Conservation (phyloP, 2,797 vertebrate genomes). For the Crocodylus rhombifer region DNA sequence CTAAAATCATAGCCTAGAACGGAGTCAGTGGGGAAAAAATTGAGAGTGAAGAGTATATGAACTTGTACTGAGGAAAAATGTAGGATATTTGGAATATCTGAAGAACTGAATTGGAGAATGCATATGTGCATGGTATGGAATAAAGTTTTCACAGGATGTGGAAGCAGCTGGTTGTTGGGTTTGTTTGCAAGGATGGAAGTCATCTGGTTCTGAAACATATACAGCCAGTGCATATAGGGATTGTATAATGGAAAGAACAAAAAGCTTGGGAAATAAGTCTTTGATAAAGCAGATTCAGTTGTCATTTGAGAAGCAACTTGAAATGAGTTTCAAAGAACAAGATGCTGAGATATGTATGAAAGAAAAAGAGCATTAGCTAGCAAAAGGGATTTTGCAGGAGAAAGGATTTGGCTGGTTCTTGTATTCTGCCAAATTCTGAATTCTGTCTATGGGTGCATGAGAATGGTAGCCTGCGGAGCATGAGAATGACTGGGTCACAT, state of each 20-base stretch:
- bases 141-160: background rate
- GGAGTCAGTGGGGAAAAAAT: background rate
- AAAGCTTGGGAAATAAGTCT: background rate
- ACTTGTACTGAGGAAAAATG: background rate
- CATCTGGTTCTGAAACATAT: accelerated
- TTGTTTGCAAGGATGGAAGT: background rate
- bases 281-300: background rate
- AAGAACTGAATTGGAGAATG: background rate
- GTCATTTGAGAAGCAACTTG: background rate
- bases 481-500: background rate
- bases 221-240: background rate
- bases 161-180: background rate
- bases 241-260: background rate
- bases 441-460: background rate
- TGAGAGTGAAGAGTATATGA: background rate
- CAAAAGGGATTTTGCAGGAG: background rate
- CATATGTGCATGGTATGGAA: accelerated
- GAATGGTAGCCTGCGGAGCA: background rate
- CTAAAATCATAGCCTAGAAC: background rate
- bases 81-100: background rate
- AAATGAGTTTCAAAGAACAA: background rate
- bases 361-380: background rate
- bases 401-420: background rate
- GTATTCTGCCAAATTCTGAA: background rate
- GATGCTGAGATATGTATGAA: background rate